Evolutionary conservation across 1,140 invertebrate genomes (phyloP).

Genomic region (Copidosoma floridanum): DNA sequence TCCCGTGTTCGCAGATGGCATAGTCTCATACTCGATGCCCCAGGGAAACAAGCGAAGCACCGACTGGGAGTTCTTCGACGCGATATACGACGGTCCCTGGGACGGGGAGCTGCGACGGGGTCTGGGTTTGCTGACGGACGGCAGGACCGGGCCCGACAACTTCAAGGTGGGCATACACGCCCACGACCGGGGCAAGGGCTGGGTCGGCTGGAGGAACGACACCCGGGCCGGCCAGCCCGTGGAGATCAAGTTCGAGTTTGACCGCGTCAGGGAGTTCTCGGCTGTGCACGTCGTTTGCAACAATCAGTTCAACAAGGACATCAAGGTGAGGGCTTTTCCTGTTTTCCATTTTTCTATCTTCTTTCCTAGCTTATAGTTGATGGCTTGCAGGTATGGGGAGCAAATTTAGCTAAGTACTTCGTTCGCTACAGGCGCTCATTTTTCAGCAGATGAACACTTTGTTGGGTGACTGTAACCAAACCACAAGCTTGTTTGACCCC

Average conservation of each 20-base stretch:
- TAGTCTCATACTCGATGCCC: conserved; percentile 79
- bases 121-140: conserved; percentile 73
- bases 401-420: not conserved
- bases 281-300: conserved; percentile 77
- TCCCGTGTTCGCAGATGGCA: conserved; percentile 69
- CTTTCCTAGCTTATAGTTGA: not conserved
- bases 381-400: too few relatives aligned
- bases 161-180: conserved; percentile 68
- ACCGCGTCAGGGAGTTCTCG: conserved; percentile 80
- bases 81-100: conserved; percentile 76
- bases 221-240: conserved; percentile 64
- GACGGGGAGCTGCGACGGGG: conserved; percentile 64
- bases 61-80: conserved; percentile 75
- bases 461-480: too few relatives aligned
- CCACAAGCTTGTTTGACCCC: too few relatives aligned
- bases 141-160: conserved; percentile 67
- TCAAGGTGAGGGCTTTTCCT: conserved; percentile 60
- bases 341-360: too few relatives aligned
- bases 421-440: not conserved
- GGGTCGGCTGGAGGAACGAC: conserved; percentile 92
- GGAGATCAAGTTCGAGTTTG: conserved; percentile 84
- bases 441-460: not conserved
- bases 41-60: conserved; percentile 73
- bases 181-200: conserved; percentile 65
- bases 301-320: conserved; percentile 76